These are phyloP conservation scores for Tridacna gigas DNA, from an alignment of 2,888 invertebrate genomes.

Conservation along the genomic window DNA sequence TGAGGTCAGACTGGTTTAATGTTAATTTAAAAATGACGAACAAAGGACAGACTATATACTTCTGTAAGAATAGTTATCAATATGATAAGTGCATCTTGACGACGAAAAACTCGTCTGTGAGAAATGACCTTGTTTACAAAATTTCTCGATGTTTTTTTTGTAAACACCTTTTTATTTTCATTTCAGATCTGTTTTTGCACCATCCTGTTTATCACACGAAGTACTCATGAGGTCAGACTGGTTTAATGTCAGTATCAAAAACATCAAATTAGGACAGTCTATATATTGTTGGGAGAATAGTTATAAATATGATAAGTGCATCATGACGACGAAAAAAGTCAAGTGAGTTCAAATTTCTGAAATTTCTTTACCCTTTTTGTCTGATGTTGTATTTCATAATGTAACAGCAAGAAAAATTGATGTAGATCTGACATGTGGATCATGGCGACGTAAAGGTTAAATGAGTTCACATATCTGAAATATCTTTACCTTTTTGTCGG, in stretches of 20 bases:
- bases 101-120: not conserved
- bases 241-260: constrained; percentile 93
- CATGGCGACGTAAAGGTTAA: too few relatives aligned
- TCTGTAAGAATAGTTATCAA: not conserved
- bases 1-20: too few relatives aligned
- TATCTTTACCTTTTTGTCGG: too few relatives aligned
- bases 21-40: too few relatives aligned
- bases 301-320: constrained; percentile 68
- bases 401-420: too few relatives aligned
- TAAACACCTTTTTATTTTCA: not conserved
- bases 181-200: constrained; percentile 92
- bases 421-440: too few relatives aligned
- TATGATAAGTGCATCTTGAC: not conserved
- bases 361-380: not conserved
- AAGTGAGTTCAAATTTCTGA: constrained; percentile 47
- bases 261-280: constrained; percentile 93
- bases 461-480: too few relatives aligned
- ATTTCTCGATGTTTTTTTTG: not conserved
- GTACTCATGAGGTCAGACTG: constrained; percentile 94
- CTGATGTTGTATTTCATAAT: too few relatives aligned
- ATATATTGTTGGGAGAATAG: constrained; percentile 93
- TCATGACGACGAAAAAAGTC: constrained; percentile 51
- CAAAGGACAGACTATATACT: too few relatives aligned
- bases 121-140: not conserved
- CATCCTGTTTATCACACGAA: constrained; percentile 96